Conservation (phyloP, 1,140 invertebrate genomes). For the Pseudomyrmex pallidus region DNA sequence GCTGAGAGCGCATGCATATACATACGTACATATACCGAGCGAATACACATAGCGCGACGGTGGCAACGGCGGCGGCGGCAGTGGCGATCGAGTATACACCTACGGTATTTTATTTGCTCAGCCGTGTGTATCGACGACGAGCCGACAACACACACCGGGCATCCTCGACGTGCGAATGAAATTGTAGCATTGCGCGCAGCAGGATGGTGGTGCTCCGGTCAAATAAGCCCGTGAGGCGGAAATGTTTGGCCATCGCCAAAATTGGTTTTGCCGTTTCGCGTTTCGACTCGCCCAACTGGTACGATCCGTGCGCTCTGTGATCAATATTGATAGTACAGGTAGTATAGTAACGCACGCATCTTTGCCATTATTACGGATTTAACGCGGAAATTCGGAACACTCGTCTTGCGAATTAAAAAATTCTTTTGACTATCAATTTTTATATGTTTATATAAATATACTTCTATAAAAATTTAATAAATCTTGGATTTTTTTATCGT, state of each 20-base stretch:
- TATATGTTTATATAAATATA: too few species aligned
- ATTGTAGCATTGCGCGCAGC: constrained; percentile 20
- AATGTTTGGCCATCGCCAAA: constrained; percentile 57
- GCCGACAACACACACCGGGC: constrained; percentile 7
- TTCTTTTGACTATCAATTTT: too few species aligned
- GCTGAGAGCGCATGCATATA: constrained; percentile 32
- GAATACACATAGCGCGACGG: neutral
- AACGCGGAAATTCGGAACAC: neutral
- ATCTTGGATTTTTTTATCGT: too few species aligned
- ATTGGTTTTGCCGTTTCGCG: constrained; percentile 55
- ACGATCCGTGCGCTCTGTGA: constrained; percentile 5
- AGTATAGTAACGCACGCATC: neutral
- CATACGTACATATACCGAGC: neutral
- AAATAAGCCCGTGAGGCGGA: constrained; percentile 53
- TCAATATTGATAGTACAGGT: constrained; percentile 30
- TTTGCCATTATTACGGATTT: constrained; percentile 22
- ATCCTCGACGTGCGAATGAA: constrained; percentile 39
- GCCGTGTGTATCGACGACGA: constrained; percentile 55
- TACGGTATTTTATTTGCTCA: constrained; percentile 51
- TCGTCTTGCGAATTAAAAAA: neutral
- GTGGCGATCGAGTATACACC: constrained; percentile 33
- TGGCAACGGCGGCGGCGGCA: too few species aligned
- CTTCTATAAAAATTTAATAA: too few species aligned
- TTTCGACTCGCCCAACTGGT: constrained; percentile 21
- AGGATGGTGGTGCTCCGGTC: constrained; percentile 5